These are phyloP conservation scores for Phoxinus dragarum DNA, from an alignment of 2,797 vertebrate species.

Conservation along the genomic window DNA sequence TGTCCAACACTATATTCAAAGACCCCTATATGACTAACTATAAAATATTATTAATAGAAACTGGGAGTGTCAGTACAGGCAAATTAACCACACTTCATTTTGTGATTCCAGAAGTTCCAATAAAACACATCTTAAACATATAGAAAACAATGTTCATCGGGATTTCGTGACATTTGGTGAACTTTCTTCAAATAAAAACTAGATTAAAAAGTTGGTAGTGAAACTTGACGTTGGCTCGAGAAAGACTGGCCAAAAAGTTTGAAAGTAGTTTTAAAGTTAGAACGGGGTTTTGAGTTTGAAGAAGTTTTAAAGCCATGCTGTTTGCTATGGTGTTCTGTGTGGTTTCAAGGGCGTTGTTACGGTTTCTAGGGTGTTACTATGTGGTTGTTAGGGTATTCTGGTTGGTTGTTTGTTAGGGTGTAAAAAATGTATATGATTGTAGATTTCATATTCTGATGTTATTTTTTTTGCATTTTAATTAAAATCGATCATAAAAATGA, in stretches of 20 bases:
- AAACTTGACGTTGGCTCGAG: not conserved
- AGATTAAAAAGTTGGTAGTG: not conserved
- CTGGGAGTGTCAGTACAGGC: not conserved
- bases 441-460: not conserved
- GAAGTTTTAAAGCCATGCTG: not conserved
- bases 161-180: not conserved
- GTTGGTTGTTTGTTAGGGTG: not conserved
- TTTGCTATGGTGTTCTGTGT: not conserved
- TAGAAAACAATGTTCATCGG: too few relatives aligned
- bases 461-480: not conserved
- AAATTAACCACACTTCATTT: not conserved
- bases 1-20: not conserved
- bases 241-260: not conserved
- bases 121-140: too few relatives aligned
- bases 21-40: not conserved
- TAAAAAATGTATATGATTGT: not conserved
- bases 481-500: not conserved
- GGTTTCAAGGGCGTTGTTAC: too few relatives aligned
- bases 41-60: not conserved
- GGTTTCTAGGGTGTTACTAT: too few relatives aligned
- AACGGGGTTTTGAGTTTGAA: not conserved
- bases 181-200: not conserved
- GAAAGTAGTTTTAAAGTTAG: not conserved
- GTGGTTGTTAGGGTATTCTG: too few relatives aligned
- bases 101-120: not conserved